Percentiles rank a stretch among this genome's conserved stretches.
These are phyloP conservation scores for Ostrea denselamellosa DNA, from an alignment of 1,140 invertebrate genomes.

Conservation along the genomic window DNA sequence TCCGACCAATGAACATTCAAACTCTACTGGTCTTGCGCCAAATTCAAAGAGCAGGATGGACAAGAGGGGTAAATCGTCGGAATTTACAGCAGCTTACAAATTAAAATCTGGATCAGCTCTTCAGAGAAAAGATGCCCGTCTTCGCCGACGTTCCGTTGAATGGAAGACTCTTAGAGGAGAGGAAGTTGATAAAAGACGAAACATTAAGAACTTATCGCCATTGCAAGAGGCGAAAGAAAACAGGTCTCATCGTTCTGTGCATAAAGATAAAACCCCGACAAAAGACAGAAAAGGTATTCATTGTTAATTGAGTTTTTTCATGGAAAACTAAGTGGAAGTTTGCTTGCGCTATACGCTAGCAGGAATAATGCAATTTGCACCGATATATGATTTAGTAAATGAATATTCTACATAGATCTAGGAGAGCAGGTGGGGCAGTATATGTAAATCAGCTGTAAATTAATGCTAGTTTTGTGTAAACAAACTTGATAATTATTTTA, in stretches of 20 bases:
- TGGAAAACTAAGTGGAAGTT: too few species aligned
- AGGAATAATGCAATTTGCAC: too few species aligned
- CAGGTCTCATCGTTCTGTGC: conserved; percentile 17
- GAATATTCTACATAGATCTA: too few species aligned
- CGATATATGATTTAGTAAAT: too few species aligned
- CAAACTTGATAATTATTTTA: too few species aligned
- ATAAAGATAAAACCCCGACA: conserved; percentile 53
- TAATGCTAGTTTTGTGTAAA: too few species aligned
- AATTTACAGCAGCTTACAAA: conserved; percentile 54
- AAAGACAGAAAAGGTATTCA: conserved; percentile 19
- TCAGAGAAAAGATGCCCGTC: conserved; percentile 51
- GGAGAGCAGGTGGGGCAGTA: too few species aligned
- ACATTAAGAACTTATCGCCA: conserved; percentile 56
- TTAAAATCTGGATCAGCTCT: conserved; percentile 51
- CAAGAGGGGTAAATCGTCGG: conserved; percentile 17
- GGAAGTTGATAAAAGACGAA: conserved; percentile 56
- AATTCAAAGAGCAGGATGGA: conserved; percentile 18
- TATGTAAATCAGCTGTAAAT: too few species aligned
- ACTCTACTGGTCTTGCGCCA: conserved; percentile 20
- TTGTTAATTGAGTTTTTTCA: background rate
- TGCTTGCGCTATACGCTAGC: too few species aligned
- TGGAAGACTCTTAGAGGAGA: conserved; percentile 60
- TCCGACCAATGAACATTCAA: background rate
- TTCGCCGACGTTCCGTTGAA: conserved; percentile 60
- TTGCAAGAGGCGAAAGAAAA: conserved; percentile 53